phyloP scores from a whole-genome alignment of 2,888 invertebrate species.

The Leptinotarsa peninsularis region DNA sequence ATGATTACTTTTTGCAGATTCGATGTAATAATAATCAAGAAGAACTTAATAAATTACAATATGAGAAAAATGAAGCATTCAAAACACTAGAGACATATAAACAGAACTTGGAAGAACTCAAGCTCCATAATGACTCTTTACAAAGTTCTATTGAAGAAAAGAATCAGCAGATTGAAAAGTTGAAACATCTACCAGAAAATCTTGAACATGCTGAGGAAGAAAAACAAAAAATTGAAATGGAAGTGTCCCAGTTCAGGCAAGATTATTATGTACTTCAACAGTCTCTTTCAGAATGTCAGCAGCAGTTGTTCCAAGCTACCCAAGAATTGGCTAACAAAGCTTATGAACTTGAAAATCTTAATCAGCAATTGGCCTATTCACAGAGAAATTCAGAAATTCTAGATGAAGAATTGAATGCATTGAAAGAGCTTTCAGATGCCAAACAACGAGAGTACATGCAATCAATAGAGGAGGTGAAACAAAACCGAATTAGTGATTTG shows the following conservation, averaged over 20 bases:
- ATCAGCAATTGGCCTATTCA: constrained; percentile 44
- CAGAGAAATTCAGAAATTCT: constrained; percentile 45
- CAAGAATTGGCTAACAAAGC: constrained; percentile 44
- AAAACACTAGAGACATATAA: constrained; percentile 42
- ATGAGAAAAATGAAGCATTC: constrained; percentile 38
- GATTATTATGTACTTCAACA: constrained; percentile 43
- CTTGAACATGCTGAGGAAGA: constrained; percentile 52
- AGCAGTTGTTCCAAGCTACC: constrained; percentile 43
- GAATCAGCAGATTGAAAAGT: constrained; percentile 35
- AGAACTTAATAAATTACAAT: constrained; percentile 35
- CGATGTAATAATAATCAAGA: constrained; percentile 20
- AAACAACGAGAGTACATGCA: constrained; percentile 46
- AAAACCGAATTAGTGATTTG: constrained; percentile 46
- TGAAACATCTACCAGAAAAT: constrained; percentile 46
- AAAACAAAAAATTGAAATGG: constrained; percentile 51
- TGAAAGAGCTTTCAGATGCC: constrained; percentile 36
- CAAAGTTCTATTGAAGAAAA: constrained; percentile 48
- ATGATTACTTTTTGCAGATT: constrained; percentile 19
- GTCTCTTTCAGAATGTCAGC: constrained; percentile 43
- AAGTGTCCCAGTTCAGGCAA: constrained; percentile 44
- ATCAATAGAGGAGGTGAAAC: constrained; percentile 42
- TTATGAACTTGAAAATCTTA: constrained; percentile 43
- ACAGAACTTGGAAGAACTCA: constrained; percentile 42
- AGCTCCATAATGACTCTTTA: constrained; percentile 33
- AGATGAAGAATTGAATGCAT: constrained; percentile 44